Base-by-base conservation (phyloP, 2,888 invertebrate species). In the Aphodius sticticus region DNA sequence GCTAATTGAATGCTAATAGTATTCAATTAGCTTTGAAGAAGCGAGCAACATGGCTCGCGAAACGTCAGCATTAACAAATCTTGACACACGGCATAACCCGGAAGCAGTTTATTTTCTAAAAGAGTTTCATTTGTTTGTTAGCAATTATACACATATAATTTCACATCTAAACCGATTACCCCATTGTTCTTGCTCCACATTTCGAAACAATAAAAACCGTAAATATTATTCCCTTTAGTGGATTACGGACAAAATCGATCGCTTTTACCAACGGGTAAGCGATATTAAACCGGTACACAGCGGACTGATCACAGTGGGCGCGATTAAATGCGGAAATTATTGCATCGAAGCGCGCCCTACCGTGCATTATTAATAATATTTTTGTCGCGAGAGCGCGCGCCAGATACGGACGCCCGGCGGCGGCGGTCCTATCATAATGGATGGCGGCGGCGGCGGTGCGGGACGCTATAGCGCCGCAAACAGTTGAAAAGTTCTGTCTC, bases 341-440 rank as follows among this genome's bases (percentile, higher is more conserved):
- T 53, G 53, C 53, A 53, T 53, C 53, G 53, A 53, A 53, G 53
- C 53, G 74, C 74, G 74, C 37, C 35, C 74, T 74, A 35, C 74
- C 36, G 74, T 26, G 37, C 35, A 74, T 36, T 74, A 74, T 74
- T 74, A 74, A 74, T 36, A 74, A 74, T 36, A 74, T 74, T 35
- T 74, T 74, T 36, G 74, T 74, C 74, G 36, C 74, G 35, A 36
- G 53, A 35, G 74, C 35, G 35, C 74, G 74, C 36, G 6, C 53
- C 53, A 53, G 53, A 53, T 53, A 53, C 12, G 53, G 53, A 53
- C 53, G 53, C 53, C 53, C 53, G 53, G 53, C 53, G 53, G 53
- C 53, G 53, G 53, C 53, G 53, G 2, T 53, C 53, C 53, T 12
- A 53, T 53, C 53, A 53, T 53, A 53, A 53, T 53, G 53, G 53